Percentiles rank a stretch among this genome's conserved stretches.
These are phyloP conservation scores for Lordiphosa stackelbergi DNA, from an alignment of 1,140 invertebrate species.

Conservation along the genomic window DNA sequence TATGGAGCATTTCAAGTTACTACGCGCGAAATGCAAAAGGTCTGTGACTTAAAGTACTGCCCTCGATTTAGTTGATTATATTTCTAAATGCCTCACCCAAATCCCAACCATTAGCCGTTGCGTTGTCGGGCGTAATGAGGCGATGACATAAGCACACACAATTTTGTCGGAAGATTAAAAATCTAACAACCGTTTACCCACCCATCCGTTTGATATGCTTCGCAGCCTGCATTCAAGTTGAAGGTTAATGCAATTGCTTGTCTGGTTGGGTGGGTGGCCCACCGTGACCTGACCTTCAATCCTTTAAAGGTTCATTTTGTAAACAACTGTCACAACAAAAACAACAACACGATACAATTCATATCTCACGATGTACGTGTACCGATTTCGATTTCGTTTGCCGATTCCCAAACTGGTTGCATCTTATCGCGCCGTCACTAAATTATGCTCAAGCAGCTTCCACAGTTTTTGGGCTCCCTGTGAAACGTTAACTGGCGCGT, in stretches of 20 bases:
- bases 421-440: constrained; percentile 38
- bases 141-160: too few relatives aligned
- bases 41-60: too few relatives aligned
- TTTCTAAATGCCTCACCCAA: too few relatives aligned
- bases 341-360: constrained; percentile 3
- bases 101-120: too few relatives aligned
- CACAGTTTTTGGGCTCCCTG: constrained; percentile 19
- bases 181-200: too few relatives aligned
- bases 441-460: constrained; percentile 37
- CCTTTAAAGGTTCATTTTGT: constrained; percentile 27
- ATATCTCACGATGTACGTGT: constrained; percentile 7
- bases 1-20: too few relatives aligned
- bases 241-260: neutral
- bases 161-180: too few relatives aligned
- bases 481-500: constrained; percentile 46
- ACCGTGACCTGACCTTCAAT: constrained; percentile 31
- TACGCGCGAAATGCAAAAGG: too few relatives aligned
- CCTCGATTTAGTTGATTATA: too few relatives aligned
- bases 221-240: constrained; percentile 12
- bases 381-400: too few relatives aligned
- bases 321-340: constrained; percentile 33
- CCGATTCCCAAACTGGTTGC: constrained; percentile 23
- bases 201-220: constrained; percentile 20
- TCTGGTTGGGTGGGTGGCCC: constrained; percentile 8
- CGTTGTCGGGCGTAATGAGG: too few relatives aligned